These are phyloP conservation scores for Pogonocichla stellata DNA, from an alignment of 2,113 vertebrate genomes.

Conservation along the genomic window DNA sequence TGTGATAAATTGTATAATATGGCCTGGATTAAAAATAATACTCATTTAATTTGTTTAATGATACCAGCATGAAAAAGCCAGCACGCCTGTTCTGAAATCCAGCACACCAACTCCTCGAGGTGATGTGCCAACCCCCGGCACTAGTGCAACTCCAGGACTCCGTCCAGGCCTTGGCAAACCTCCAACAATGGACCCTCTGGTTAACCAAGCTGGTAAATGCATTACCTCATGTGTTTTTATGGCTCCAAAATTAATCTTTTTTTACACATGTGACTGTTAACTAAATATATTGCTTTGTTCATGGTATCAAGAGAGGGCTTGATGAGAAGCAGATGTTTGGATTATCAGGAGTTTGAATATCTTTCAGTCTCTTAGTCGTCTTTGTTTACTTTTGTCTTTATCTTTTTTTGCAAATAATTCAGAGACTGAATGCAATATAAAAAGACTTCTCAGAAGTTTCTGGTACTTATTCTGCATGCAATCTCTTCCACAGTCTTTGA, in stretches of 20 bases:
- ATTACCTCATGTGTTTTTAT: background rate
- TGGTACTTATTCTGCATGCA: conserved; percentile 40
- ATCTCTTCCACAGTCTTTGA: conserved; percentile 22
- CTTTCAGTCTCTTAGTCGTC: background rate
- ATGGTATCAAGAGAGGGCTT: conserved; percentile 21
- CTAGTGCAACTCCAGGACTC: conserved; percentile 88
- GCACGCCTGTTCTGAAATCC: conserved; percentile 92
- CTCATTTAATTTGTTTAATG: conserved; percentile 83
- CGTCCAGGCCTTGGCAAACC: conserved; percentile 90
- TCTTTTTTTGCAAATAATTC: conserved; percentile 62
- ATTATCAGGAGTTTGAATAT: conserved; percentile 58
- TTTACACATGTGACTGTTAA: background rate
- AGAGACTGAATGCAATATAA: conserved; percentile 13
- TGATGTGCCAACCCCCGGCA: conserved; percentile 89
- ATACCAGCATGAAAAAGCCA: conserved; percentile 92
- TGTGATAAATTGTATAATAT: conserved; percentile 81
- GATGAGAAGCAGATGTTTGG: conserved; percentile 68
- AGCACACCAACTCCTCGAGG: conserved; percentile 93
- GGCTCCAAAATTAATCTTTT: background rate
- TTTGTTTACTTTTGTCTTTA: conserved; percentile 58
- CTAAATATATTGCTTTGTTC: background rate
- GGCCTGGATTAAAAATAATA: conserved; percentile 80
- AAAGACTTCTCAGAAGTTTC: conserved; percentile 54
- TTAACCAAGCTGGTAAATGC: conserved; percentile 89
- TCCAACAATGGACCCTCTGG: conserved; percentile 89